Base-by-base conservation (phyloP, 2,113 vertebrate species). In the Clarias batrachus region DNA sequence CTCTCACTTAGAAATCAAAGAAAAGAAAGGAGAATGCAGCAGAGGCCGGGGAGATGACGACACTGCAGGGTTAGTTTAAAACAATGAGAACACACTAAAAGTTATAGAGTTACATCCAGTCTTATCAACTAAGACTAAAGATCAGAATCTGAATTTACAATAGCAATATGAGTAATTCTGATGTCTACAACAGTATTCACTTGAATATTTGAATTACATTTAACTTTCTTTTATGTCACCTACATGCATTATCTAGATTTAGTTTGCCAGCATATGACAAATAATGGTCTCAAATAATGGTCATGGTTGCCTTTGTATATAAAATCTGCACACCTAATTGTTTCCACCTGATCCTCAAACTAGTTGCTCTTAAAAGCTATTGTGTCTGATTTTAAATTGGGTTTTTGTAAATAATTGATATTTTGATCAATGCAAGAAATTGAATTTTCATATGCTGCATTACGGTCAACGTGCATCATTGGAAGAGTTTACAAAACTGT, bases 41-140 rank as follows among this genome's bases (percentile, higher is more conserved):
- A 23, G 78, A 70, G 71, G 73, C 68, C 52, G 78, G 30, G 57
- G 88, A 89, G 81, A 33, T 89, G 54, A 66, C 71, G 56, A 73
- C 71, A 37, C 27, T 91, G 74, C 84, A 87, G 4, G 87, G 88
- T 89, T 81, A 87, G 83, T 83, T 17, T 76, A 21, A 11, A 25
- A 10, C 30, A 0, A 30, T 70, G 6, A 33, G 12, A 27, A 27
- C 30, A 33, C 30, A 19, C 30, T 37, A 2, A 37, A 17, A 70
- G 33, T 19, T 30, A 33, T 33, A 17, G 14, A 33, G n/a, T 70
- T 37, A 30, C 7, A 68, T 68, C 27, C 13, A 68, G 30, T 48
- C 48, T 48, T 48, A 68, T 14, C 12, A 30, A 30, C 13, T 30
- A 68, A 70, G 33, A 70, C 27, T 13, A 30, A 68, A 70, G 33